These are phyloP conservation scores for Ornithoptera priamus DNA, from an alignment of 2,888 invertebrate species.

Conservation along the genomic window DNA sequence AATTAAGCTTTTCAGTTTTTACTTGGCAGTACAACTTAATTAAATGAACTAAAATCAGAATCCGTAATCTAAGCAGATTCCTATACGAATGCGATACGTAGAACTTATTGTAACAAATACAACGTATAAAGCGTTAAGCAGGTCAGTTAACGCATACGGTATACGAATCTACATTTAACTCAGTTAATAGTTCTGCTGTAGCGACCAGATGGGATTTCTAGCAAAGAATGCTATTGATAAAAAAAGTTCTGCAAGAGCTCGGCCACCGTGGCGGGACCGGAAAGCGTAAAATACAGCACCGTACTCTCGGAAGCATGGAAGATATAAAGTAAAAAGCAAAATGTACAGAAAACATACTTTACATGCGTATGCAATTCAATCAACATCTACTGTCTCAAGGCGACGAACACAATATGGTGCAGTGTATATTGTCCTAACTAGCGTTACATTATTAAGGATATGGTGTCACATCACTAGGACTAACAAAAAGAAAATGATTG, in stretches of 20 bases:
- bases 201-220: slow-evolving; percentile 60
- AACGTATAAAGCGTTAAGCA: slow-evolving; percentile 41
- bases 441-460: too few relatives aligned
- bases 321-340: slow-evolving; percentile 8
- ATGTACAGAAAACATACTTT: background rate
- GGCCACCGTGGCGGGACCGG: slow-evolving; percentile 55
- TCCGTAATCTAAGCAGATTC: background rate
- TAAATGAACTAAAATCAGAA: too few relatives aligned
- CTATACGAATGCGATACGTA: background rate
- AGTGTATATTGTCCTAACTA: too few relatives aligned
- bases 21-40: too few relatives aligned
- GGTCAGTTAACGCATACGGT: slow-evolving; percentile 51
- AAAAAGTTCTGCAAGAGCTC: slow-evolving; percentile 55
- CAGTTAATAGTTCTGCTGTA: slow-evolving; percentile 56
- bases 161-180: slow-evolving; percentile 68
- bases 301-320: slow-evolving; percentile 18
- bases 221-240: slow-evolving; percentile 58
- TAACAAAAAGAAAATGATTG: too few relatives aligned
- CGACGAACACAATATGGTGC: too few relatives aligned
- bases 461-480: too few relatives aligned
- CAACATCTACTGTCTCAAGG: too few relatives aligned
- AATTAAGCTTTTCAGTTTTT: too few relatives aligned
- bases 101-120: slow-evolving; percentile 25
- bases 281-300: slow-evolving; percentile 65
- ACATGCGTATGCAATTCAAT: too few relatives aligned